Percentiles rank a stretch among this genome's conserved stretches.
Conservation (phyloP, 1,140 invertebrate species). For the Pollicipes pollicipes region DNA sequence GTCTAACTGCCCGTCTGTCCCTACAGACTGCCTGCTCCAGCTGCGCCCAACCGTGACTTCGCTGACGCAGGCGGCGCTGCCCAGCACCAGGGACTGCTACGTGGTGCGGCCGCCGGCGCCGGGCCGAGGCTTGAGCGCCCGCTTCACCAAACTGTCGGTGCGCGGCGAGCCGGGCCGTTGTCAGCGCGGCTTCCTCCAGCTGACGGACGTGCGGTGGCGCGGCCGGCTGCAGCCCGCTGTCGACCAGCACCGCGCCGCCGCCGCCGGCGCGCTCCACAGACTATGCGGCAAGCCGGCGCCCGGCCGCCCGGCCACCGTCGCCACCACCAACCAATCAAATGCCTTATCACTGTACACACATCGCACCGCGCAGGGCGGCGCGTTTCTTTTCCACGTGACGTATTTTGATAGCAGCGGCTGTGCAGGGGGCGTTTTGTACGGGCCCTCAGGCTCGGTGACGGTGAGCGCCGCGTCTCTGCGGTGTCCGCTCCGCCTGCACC, state of each 20-base stretch:
- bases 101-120: background rate
- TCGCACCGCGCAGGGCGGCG: background rate
- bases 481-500: background rate
- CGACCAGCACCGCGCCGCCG: background rate
- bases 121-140: too few relatives aligned
- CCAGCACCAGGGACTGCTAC: background rate
- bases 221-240: background rate
- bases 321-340: background rate
- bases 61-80: background rate
- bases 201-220: background rate
- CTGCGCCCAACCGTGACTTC: background rate
- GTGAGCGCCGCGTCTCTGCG: background rate
- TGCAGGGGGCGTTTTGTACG: background rate
- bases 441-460: background rate
- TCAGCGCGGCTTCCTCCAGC: background rate
- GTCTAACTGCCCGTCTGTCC: too few relatives aligned
- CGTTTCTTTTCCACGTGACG: background rate
- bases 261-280: background rate
- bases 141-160: background rate
- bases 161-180: background rate
- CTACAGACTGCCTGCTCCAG: background rate
- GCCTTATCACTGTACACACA: background rate
- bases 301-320: too few relatives aligned
- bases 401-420: background rate
- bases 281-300: background rate